Evolutionary conservation across 2,888 invertebrate genomes (phyloP).

Genomic region (Ceratothoa steindachneri): DNA sequence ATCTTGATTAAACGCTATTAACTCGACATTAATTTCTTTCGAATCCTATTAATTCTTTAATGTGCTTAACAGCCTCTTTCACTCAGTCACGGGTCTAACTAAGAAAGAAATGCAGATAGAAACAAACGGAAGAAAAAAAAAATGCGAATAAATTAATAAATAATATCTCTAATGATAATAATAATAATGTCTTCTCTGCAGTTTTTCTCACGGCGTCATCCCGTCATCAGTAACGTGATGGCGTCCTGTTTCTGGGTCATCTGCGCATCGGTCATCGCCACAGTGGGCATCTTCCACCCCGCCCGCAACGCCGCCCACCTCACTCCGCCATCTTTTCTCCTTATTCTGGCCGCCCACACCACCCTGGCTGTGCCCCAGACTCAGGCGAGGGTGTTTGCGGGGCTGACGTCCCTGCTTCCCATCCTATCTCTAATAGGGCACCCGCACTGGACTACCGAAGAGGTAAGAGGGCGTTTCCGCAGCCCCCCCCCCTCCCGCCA

Average conservation of each 20-base stretch:
- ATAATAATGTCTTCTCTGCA: too few relatives aligned
- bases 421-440: not conserved
- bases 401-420: not conserved
- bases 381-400: not conserved
- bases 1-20: too few relatives aligned
- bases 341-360: not conserved
- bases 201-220: not conserved
- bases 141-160: too few relatives aligned
- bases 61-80: too few relatives aligned
- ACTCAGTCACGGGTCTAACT: too few relatives aligned
- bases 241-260: not conserved
- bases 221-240: not conserved
- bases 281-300: not conserved
- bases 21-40: too few relatives aligned
- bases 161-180: too few relatives aligned
- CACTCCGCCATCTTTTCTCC: conserved; percentile 1
- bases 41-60: too few relatives aligned
- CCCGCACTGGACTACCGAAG: not conserved
- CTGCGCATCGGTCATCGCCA: not conserved
- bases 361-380: not conserved
- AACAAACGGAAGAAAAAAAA: too few relatives aligned
- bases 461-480: too few relatives aligned
- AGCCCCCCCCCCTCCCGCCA: too few relatives aligned
- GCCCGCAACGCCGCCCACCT: not conserved
- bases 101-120: too few relatives aligned